phyloP scores from a whole-genome alignment of 1,140 invertebrate species.

The Magallana ariakensis region DNA sequence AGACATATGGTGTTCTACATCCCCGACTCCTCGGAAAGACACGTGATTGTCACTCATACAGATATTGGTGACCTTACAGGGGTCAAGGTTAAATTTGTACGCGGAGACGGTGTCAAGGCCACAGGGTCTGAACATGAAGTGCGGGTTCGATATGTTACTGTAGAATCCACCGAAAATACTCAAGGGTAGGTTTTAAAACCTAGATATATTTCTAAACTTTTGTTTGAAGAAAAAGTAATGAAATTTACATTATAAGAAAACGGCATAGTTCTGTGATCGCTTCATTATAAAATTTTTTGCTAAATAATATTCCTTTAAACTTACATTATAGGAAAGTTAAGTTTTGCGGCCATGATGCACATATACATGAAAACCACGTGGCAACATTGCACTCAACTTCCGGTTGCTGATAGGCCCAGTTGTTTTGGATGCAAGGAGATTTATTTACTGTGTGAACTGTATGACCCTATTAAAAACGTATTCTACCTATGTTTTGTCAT shows the following conservation, averaged over 20 bases:
- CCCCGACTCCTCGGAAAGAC: slow-evolving; percentile 51
- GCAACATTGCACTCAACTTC: slow-evolving; percentile 2
- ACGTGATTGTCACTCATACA: slow-evolving; percentile 56
- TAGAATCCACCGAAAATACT: slow-evolving; percentile 37
- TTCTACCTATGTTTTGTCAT: no score
- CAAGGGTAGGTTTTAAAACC: slow-evolving; percentile 34
- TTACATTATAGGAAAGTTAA: slow-evolving; percentile 16
- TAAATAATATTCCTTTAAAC: background rate
- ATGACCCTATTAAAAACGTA: no score
- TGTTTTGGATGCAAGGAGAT: background rate
- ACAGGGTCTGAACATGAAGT: slow-evolving; percentile 50
- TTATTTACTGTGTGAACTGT: background rate
- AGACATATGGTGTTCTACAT: slow-evolving; percentile 56
- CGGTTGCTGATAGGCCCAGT: slow-evolving; percentile 8
- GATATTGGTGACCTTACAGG: slow-evolving; percentile 54
- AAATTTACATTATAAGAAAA: no score
- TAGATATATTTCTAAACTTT: background rate
- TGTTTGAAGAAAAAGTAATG: background rate
- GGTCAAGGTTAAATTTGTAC: slow-evolving; percentile 60
- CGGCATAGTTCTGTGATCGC: no score
- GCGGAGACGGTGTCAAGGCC: slow-evolving; percentile 41
- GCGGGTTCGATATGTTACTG: slow-evolving; percentile 50
- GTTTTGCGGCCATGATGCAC: slow-evolving; percentile 46
- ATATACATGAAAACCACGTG: slow-evolving; percentile 39
- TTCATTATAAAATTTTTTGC: background rate